These are phyloP conservation scores for Planococcus citri DNA, from an alignment of 1,140 invertebrate genomes.

Conservation along the genomic window DNA sequence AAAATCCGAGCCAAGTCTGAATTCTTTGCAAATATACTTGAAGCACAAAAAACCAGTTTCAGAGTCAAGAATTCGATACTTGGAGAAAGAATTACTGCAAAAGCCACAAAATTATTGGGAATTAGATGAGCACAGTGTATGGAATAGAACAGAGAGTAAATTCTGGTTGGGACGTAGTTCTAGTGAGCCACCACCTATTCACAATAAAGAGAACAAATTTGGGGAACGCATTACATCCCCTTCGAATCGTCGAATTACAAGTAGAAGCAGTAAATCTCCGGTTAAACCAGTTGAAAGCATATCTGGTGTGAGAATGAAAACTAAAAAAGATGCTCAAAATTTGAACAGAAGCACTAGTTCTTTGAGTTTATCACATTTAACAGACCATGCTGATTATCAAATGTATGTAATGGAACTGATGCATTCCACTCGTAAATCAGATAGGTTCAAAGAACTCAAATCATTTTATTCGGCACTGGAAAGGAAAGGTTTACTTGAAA, in stretches of 20 bases:
- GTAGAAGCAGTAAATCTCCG: slow-evolving; percentile 35
- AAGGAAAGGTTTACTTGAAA: slow-evolving; percentile 67
- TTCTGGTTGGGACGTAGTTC: slow-evolving; percentile 33
- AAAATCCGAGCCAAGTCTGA: slow-evolving; percentile 41
- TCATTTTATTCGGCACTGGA: slow-evolving; percentile 77
- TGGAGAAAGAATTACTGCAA: slow-evolving; percentile 36
- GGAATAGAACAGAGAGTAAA: slow-evolving; percentile 24
- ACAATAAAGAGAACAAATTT: slow-evolving; percentile 5
- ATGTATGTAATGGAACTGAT: slow-evolving; percentile 56
- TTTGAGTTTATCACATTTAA: slow-evolving; percentile 34
- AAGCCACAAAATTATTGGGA: neutral
- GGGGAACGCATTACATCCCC: slow-evolving; percentile 43
- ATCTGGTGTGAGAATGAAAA: slow-evolving; percentile 29
- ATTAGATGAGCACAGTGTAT: slow-evolving; percentile 24
- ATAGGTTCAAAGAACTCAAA: slow-evolving; percentile 71
- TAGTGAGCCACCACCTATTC: slow-evolving; percentile 38
- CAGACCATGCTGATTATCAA: slow-evolving; percentile 45
- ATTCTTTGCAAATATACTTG: slow-evolving; percentile 47
- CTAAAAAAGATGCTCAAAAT: slow-evolving; percentile 37
- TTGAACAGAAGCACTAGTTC: slow-evolving; percentile 43
- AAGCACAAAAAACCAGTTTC: slow-evolving; percentile 53
- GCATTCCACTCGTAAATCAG: slow-evolving; percentile 57
- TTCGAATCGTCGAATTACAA: slow-evolving; percentile 48
- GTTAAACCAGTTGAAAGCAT: slow-evolving; percentile 32
- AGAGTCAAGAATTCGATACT: slow-evolving; percentile 53